Conservation (phyloP, 2,888 invertebrate genomes). For the Neria commutata region DNA sequence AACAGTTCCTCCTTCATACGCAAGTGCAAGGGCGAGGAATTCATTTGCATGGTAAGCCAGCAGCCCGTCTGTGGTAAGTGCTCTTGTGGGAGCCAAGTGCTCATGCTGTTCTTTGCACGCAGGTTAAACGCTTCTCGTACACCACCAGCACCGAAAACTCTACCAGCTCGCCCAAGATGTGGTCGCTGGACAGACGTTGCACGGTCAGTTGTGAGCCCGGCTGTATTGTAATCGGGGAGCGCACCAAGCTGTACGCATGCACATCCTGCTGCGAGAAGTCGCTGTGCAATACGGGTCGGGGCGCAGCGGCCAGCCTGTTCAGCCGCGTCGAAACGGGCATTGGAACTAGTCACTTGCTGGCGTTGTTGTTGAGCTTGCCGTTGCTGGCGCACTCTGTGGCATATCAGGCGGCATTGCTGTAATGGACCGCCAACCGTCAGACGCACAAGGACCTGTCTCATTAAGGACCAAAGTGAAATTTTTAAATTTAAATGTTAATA, state of each 20-base stretch:
- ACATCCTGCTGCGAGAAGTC: slow-evolving; percentile 82
- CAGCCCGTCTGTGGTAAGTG: background rate
- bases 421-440: too few relatives aligned
- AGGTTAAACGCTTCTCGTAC: slow-evolving; percentile 81
- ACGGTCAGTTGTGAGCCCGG: slow-evolving; percentile 84
- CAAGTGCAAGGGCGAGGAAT: slow-evolving; percentile 76
- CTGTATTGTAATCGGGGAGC: slow-evolving; percentile 87
- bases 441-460: too few relatives aligned
- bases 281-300: slow-evolving; percentile 79
- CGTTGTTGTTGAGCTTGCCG: background rate
- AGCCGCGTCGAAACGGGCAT: slow-evolving; percentile 52
- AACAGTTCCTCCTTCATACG: slow-evolving; percentile 67
- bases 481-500: too few relatives aligned
- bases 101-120: background rate
- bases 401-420: too few relatives aligned
- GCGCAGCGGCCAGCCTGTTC: slow-evolving; percentile 48
- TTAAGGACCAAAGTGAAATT: too few relatives aligned
- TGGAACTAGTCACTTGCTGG: slow-evolving; percentile 45
- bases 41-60: slow-evolving; percentile 78
- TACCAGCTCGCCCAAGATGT: slow-evolving; percentile 77
- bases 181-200: slow-evolving; percentile 84
- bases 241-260: slow-evolving; percentile 86
- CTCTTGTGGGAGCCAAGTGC: background rate
- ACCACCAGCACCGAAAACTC: slow-evolving; percentile 82
- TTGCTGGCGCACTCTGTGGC: too few relatives aligned